These are phyloP conservation scores for Drosophila pachea DNA, from an alignment of 1,140 invertebrate species.

Conservation along the genomic window DNA sequence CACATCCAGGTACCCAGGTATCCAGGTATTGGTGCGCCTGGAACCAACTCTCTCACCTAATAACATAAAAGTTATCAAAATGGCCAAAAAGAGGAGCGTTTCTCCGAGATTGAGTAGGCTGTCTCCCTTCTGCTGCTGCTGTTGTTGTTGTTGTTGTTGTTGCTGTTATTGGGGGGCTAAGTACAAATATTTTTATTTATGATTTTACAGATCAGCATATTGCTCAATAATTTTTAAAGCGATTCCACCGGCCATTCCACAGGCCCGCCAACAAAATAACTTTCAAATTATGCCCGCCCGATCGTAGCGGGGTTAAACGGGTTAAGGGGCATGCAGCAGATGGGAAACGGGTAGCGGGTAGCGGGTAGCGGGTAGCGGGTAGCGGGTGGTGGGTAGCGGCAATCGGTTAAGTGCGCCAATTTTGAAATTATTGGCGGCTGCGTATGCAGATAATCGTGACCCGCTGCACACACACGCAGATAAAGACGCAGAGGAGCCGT, in stretches of 20 bases:
- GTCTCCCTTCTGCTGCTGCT: neutral
- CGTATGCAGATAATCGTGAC: slow-evolving; percentile 77
- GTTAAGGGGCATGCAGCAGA: neutral
- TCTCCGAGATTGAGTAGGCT: neutral
- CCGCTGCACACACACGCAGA: slow-evolving; percentile 42
- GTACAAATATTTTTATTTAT: slow-evolving; percentile 77
- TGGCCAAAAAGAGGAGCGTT: slow-evolving; percentile 22
- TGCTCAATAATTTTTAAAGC: slow-evolving; percentile 70
- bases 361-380: neutral
- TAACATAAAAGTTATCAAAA: slow-evolving; percentile 72
- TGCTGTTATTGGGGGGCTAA: slow-evolving; percentile 29
- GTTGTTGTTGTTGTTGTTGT: neutral
- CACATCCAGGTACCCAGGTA: slow-evolving; percentile 4
- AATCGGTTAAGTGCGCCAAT: slow-evolving; percentile 69
- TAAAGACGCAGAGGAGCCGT: slow-evolving; percentile 9
- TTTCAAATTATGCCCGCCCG: slow-evolving; percentile 61
- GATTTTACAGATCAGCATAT: slow-evolving; percentile 77
- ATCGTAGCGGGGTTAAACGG: neutral
- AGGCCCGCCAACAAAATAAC: slow-evolving; percentile 57
- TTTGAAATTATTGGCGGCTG: slow-evolving; percentile 74
- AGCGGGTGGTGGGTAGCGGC: neutral
- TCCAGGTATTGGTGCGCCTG: slow-evolving; percentile 35
- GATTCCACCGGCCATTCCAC: neutral
- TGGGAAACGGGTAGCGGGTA: neutral
- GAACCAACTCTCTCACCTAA: slow-evolving; percentile 72